Evolutionary conservation across 2,113 vertebrate species (phyloP).

Genomic region (Paracanthobrama guichenoti): DNA sequence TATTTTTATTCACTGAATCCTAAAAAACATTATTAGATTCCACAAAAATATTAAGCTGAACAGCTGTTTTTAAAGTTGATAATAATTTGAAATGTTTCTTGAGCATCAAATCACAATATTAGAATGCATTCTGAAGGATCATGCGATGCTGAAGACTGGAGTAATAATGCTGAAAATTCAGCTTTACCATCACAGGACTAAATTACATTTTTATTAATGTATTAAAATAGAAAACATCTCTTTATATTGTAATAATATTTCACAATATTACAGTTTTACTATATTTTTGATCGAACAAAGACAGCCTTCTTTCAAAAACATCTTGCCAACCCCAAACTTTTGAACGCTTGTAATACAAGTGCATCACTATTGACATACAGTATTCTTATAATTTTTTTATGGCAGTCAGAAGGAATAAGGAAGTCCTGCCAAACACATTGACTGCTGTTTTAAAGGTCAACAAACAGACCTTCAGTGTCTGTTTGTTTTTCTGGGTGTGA

Average conservation of each 20-base stretch:
- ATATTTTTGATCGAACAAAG: not conserved
- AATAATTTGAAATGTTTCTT: not conserved
- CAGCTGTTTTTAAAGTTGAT: not conserved
- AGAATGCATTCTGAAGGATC: not conserved
- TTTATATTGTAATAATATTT: not conserved
- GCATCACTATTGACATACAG: not conserved
- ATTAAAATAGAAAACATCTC: no score
- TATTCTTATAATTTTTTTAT: not conserved
- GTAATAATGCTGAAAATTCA: not conserved
- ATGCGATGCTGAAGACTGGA: not conserved
- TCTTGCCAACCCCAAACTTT: not conserved
- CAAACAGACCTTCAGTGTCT: not conserved
- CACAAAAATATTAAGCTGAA: not conserved
- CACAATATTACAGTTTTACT: not conserved
- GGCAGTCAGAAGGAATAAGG: not conserved
- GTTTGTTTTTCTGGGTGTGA: constrained; percentile 6
- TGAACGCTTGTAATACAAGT: not conserved
- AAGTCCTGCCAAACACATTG: not conserved
- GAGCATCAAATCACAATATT: not conserved
- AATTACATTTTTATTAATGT: no score
- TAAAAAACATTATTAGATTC: no score
- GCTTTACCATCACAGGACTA: no score
- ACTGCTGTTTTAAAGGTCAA: not conserved
- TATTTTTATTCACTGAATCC: no score
- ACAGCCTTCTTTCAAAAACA: not conserved